Conservation (phyloP, 2,797 vertebrate genomes). For the Acanthornis magna region DNA sequence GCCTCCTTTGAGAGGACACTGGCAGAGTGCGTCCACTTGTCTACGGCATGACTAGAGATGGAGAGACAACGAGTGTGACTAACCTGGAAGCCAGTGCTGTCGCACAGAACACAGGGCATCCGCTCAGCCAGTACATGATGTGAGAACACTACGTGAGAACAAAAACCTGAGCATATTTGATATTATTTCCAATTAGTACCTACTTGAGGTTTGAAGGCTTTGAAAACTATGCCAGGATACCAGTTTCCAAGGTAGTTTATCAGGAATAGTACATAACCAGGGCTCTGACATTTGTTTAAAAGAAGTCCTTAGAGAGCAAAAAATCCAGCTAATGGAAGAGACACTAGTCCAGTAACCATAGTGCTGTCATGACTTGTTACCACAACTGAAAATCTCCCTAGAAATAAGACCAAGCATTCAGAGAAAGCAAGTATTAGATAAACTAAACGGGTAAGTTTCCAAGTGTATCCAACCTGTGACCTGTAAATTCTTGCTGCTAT, state of each 20-base stretch:
- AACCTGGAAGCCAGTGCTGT: background rate
- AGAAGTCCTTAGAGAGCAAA: background rate
- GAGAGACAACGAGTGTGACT: background rate
- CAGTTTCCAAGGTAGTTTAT: background rate
- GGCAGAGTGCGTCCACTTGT: background rate
- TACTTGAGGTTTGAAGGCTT: background rate
- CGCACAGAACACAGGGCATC: background rate
- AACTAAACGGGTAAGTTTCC: background rate
- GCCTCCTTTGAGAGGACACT: background rate
- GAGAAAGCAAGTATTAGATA: background rate
- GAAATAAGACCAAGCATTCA: background rate
- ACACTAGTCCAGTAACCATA: background rate
- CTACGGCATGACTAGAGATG: too few relatives aligned
- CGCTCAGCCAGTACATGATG: background rate
- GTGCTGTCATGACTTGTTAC: background rate
- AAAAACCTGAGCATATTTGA: background rate
- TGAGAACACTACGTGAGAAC: background rate
- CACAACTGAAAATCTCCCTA: background rate
- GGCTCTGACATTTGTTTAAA: background rate
- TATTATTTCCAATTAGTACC: background rate
- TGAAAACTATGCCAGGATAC: background rate
- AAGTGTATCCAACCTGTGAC: background rate
- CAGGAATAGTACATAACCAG: background rate
- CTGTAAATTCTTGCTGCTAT: background rate
- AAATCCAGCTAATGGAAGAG: background rate